phyloP scores from a whole-genome alignment of 2,113 vertebrate genomes.

The Oplegnathus fasciatus region DNA sequence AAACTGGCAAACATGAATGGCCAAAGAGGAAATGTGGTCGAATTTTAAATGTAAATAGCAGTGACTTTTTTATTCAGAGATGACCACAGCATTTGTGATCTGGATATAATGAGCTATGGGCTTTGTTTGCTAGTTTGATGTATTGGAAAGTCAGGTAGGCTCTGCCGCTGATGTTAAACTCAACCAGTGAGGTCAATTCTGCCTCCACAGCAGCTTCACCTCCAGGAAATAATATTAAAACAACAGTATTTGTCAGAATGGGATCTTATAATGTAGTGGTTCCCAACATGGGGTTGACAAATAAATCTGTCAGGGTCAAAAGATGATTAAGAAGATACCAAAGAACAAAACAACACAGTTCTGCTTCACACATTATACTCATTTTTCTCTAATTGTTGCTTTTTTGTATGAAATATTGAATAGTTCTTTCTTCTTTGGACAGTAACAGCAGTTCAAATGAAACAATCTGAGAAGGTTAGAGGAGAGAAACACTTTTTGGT shows the following conservation, averaged over 20 bases:
- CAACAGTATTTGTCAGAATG: neutral
- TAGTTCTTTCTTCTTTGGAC: neutral
- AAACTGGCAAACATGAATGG: constrained; percentile 1
- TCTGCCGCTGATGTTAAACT: neutral
- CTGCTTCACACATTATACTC: neutral
- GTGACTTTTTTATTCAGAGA: constrained; percentile 52
- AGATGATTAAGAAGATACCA: neutral
- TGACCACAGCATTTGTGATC: constrained; percentile 41
- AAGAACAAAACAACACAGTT: neutral
- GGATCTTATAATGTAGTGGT: neutral
- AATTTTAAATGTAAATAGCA: constrained; percentile 45
- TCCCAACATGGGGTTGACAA: neutral
- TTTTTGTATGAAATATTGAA: neutral
- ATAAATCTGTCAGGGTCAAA: neutral
- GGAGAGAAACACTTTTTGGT: neutral
- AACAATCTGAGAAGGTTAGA: neutral
- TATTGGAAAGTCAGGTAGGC: neutral
- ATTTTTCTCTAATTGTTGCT: neutral
- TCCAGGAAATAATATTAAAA: neutral
- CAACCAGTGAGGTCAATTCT: neutral
- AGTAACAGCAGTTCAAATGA: neutral
- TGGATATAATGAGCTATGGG: constrained; percentile 43
- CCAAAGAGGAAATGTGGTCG: constrained; percentile 20
- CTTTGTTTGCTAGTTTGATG: constrained; percentile 18
- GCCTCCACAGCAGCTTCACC: neutral